Conservation (phyloP, 2,888 invertebrate genomes). For the Lampropteryx suffumata region DNA sequence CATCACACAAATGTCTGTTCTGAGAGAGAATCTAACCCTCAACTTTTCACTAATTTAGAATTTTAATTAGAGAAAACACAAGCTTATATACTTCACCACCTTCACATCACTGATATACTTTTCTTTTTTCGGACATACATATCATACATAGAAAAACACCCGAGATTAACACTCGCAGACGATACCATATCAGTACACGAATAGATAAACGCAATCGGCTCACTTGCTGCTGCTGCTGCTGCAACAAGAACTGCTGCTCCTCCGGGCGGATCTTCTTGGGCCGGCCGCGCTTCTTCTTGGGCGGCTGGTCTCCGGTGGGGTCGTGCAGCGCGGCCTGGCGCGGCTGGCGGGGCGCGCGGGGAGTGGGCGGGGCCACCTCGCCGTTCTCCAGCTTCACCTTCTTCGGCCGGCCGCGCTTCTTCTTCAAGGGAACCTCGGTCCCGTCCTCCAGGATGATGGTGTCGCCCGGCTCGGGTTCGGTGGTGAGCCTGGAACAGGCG, state of each 20-base stretch:
- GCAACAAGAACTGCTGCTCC: conserved; percentile 80
- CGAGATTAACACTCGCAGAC: too few relatives aligned
- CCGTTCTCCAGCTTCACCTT: conserved; percentile 89
- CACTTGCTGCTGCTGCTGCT: conserved; percentile 59
- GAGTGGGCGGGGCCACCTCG: conserved; percentile 83
- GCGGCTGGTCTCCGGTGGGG: conserved; percentile 75
- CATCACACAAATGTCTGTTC: too few relatives aligned
- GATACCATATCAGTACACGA: too few relatives aligned
- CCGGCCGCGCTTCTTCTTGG: conserved; percentile 93
- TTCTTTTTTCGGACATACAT: too few relatives aligned
- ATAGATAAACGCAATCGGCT: too few relatives aligned
- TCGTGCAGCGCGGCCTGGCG: conserved; percentile 54
- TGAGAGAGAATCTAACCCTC: too few relatives aligned
- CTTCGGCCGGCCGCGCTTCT: conserved; percentile 95
- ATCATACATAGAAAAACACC: too few relatives aligned
- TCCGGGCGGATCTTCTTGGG: conserved; percentile 92
- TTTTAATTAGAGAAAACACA: too few relatives aligned
- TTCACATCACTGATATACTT: too few relatives aligned
- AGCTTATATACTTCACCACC: too few relatives aligned
- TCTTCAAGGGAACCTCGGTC: conserved; percentile 88
- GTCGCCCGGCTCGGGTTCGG: conserved; percentile 79
- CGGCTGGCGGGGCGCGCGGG: conserved; percentile 70
- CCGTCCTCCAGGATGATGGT: conserved; percentile 84
- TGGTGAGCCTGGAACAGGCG: conserved; percentile 68
- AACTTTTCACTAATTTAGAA: too few relatives aligned